These are phyloP conservation scores for Ariopsis seemanni DNA, from an alignment of 2,113 vertebrate genomes.

Conservation along the genomic window DNA sequence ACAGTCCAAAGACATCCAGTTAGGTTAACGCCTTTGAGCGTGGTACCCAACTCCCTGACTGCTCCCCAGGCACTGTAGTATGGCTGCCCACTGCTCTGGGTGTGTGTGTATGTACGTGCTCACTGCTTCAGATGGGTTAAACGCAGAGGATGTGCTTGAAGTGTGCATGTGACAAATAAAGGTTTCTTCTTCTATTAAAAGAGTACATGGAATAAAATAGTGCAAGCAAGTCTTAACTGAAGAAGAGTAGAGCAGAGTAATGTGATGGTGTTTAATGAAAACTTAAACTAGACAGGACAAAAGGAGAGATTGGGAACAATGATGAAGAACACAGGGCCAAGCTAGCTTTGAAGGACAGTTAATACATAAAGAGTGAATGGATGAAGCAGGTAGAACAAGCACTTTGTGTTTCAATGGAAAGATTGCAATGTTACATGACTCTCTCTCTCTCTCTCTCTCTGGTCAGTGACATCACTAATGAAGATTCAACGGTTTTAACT, in stretches of 20 bases:
- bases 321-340: not conserved
- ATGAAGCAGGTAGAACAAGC: not conserved
- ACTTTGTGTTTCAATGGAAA: not conserved
- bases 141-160: too few relatives aligned
- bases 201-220: not conserved
- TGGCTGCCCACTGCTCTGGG: too few relatives aligned
- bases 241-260: not conserved
- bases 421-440: too few relatives aligned
- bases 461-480: not conserved
- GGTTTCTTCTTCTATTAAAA: not conserved
- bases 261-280: not conserved
- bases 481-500: slow-evolving; percentile 4
- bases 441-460: too few relatives aligned
- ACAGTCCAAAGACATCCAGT: too few relatives aligned
- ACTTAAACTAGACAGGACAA: not conserved
- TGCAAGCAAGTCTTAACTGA: not conserved
- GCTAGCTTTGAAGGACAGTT: not conserved
- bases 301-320: not conserved
- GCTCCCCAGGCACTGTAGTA: too few relatives aligned
- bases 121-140: too few relatives aligned
- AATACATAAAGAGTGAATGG: not conserved
- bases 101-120: too few relatives aligned
- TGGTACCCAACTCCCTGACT: too few relatives aligned
- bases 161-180: too few relatives aligned
- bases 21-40: too few relatives aligned